phyloP scores from a whole-genome alignment of 2,888 invertebrate genomes.

The Nephrotoma appendiculata region DNA sequence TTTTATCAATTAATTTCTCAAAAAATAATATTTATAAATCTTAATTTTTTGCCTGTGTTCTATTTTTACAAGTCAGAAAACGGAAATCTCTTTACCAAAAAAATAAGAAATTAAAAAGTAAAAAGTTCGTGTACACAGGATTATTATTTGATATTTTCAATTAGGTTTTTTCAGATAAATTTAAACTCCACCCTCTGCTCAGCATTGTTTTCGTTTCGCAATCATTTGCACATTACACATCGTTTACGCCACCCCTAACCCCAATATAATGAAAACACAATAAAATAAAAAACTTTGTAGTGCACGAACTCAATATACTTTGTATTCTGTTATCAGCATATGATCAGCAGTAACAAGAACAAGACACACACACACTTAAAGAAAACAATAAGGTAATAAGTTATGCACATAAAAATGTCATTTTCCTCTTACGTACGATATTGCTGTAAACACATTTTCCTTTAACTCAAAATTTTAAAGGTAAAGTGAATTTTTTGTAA shows the following conservation, averaged over 20 bases:
- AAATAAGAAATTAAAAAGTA: not conserved
- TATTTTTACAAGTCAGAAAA: not conserved
- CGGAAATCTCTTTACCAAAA: not conserved
- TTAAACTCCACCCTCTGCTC: not conserved
- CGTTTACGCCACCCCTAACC: not conserved
- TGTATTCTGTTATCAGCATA: not conserved
- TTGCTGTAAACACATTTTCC: not conserved
- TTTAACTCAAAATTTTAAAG: not conserved
- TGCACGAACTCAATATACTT: not conserved
- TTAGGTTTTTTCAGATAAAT: not conserved
- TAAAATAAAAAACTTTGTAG: not conserved
- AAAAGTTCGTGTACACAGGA: not conserved
- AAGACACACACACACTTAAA: not conserved
- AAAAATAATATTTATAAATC: not conserved
- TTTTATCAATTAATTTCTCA: not conserved
- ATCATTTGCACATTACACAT: not conserved
- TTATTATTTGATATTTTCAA: not conserved
- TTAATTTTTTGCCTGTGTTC: not conserved
- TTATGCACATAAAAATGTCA: not conserved
- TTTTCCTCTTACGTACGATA: not conserved
- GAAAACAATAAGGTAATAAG: not conserved
- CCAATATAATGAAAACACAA: not conserved
- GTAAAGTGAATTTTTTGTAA: not conserved
- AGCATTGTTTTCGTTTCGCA: not conserved
- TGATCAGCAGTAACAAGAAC: not conserved